Percentiles rank a stretch among this genome's conserved stretches.
Evolutionary conservation across 2,113 vertebrate genomes (phyloP).

Genomic region (Channa maculata): DNA sequence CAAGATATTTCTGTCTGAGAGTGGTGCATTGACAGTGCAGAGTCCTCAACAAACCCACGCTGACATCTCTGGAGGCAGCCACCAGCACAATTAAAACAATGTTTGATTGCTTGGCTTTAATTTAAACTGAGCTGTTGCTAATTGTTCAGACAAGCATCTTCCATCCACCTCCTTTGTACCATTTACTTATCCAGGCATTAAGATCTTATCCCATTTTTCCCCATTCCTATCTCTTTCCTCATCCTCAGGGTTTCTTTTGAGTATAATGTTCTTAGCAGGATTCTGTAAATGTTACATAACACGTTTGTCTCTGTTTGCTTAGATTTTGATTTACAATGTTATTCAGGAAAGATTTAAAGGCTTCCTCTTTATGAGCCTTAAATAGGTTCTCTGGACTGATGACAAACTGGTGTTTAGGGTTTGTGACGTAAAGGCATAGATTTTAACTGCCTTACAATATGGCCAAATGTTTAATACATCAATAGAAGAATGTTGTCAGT

Average conservation of each 20-base stretch:
- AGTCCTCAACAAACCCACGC: background rate
- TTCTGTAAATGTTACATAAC: background rate
- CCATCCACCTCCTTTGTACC: background rate
- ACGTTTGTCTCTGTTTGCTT: background rate
- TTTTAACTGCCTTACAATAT: too few species aligned
- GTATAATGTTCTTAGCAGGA: background rate
- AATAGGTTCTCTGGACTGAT: constrained; percentile 7
- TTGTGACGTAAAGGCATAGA: constrained; percentile 5
- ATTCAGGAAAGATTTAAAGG: constrained; percentile 1
- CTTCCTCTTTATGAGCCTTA: constrained; percentile 2
- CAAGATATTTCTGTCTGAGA: background rate
- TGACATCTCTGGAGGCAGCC: background rate
- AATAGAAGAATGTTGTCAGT: too few species aligned
- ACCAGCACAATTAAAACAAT: background rate
- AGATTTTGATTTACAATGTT: constrained; percentile 5
- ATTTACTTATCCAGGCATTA: background rate
- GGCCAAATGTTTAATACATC: too few species aligned
- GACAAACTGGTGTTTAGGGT: constrained; percentile 13
- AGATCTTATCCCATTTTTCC: background rate
- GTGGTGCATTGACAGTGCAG: background rate
- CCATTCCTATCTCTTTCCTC: background rate
- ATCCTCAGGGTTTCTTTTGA: background rate
- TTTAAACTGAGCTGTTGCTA: background rate
- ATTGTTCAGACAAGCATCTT: background rate
- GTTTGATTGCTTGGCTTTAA: background rate